Evolutionary conservation across 2,888 invertebrate species (phyloP).

Genomic region (Oegoconia quadripuncta): DNA sequence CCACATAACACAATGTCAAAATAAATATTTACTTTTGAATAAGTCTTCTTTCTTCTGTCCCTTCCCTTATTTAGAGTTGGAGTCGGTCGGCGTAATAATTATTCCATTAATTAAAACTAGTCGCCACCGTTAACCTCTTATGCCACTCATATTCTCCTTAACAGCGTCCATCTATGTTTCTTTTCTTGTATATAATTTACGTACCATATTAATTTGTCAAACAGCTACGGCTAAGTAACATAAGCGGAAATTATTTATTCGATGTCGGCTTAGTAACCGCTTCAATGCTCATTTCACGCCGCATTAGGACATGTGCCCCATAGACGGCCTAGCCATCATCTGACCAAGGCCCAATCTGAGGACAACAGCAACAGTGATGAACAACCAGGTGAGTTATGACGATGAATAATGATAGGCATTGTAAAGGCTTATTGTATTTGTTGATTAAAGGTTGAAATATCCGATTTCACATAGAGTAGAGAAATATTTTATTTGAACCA

Average conservation of each 20-base stretch:
- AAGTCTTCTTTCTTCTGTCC: too few relatives aligned
- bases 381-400: constrained; percentile 42
- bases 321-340: constrained; percentile 72
- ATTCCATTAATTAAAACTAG: too few relatives aligned
- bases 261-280: constrained; percentile 7
- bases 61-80: too few relatives aligned
- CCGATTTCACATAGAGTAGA: too few relatives aligned
- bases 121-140: too few relatives aligned
- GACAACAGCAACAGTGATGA: constrained; percentile 84
- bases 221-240: constrained; percentile 2
- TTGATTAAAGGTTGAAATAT: too few relatives aligned
- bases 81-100: too few relatives aligned
- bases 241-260: constrained; percentile 1
- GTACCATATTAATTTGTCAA: constrained; percentile 5
- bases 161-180: neutral
- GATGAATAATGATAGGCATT: neutral
- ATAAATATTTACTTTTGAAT: too few relatives aligned
- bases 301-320: constrained; percentile 51
- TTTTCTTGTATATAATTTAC: neutral
- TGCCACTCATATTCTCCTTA: too few relatives aligned
- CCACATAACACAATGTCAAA: too few relatives aligned
- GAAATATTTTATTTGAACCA: too few relatives aligned
- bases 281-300: constrained; percentile 41
- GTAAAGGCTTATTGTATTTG: neutral
- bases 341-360: constrained; percentile 81